A percentile compares a stretch with the other conserved stretches of the same genome.
Evolutionary conservation across 2,888 invertebrate species (phyloP).

Genomic region (Cantharis flavilabris): DNA sequence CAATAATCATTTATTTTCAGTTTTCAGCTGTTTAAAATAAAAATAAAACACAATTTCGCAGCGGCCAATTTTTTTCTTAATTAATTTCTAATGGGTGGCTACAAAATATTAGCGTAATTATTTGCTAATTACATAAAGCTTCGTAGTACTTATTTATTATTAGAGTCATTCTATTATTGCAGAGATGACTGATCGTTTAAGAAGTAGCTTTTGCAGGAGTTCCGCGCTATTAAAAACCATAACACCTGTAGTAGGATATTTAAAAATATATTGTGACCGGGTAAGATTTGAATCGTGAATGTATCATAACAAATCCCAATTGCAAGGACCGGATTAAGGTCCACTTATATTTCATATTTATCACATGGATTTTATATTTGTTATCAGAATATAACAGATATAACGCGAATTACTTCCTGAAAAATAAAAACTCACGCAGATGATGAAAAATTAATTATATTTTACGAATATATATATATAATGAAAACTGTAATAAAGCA

Average conservation of each 20-base stretch:
- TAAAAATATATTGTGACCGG: neutral
- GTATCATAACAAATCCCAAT: no score
- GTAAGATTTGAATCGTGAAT: neutral
- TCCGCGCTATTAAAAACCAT: neutral
- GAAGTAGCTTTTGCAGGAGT: neutral
- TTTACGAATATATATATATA: no score
- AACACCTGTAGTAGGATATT: neutral
- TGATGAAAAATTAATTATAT: no score
- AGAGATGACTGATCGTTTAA: neutral
- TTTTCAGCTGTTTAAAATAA: slow-evolving; percentile 22
- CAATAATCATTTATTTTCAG: slow-evolving; percentile 16
- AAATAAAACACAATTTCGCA: slow-evolving; percentile 8
- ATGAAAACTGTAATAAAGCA: no score
- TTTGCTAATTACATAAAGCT: neutral
- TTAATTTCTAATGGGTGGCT: neutral
- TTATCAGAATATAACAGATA: no score
- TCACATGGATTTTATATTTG: no score
- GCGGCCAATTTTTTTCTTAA: slow-evolving; percentile 15
- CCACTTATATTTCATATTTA: no score
- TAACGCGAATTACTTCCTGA: no score
- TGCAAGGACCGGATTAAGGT: no score
- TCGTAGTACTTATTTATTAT: neutral
- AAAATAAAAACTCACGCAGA: no score
- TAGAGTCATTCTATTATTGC: neutral
- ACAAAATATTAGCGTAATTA: neutral